Evolutionary conservation across 2,888 invertebrate species (phyloP).

Genomic region (Hyposoter dolosus): DNA sequence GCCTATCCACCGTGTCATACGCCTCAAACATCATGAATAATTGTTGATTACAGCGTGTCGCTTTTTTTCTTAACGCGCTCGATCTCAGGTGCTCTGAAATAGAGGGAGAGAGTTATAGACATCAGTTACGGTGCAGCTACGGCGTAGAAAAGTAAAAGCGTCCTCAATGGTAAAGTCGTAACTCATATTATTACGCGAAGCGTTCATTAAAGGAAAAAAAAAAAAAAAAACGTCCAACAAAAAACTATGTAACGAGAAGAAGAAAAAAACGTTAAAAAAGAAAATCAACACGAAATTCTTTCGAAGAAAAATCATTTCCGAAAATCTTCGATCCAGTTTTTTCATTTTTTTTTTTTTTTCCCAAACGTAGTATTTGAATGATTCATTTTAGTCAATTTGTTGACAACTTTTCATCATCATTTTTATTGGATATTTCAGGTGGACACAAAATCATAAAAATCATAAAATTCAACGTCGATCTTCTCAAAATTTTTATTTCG

Average conservation of each 20-base stretch:
- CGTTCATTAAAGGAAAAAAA: constrained; percentile 28
- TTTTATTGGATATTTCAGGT: not conserved
- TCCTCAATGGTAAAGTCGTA: constrained; percentile 63
- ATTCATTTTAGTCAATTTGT: not conserved
- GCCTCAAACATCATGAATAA: constrained; percentile 26
- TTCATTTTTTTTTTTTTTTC: no score
- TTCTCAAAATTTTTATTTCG: no score
- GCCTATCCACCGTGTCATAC: not conserved
- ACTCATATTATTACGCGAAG: constrained; percentile 56
- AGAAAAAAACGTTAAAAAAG: not conserved
- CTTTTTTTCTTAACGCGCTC: constrained; percentile 1
- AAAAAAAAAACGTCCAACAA: constrained; percentile 8
- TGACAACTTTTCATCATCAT: not conserved
- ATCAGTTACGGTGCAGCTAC: constrained; percentile 47
- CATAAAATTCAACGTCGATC: not conserved
- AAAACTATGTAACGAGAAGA: not conserved
- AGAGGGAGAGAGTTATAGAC: constrained; percentile 47
- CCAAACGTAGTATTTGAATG: not conserved
- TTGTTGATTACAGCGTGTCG: constrained; percentile 42
- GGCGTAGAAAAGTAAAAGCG: constrained; percentile 69
- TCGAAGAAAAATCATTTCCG: not conserved
- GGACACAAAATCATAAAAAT: not conserved
- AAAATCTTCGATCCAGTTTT: not conserved
- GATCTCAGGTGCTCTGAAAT: constrained; percentile 9
- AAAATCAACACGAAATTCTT: not conserved